Evolutionary conservation across 2,113 vertebrate species (phyloP).

Genomic region (Myiozetetes cayanensis): DNA sequence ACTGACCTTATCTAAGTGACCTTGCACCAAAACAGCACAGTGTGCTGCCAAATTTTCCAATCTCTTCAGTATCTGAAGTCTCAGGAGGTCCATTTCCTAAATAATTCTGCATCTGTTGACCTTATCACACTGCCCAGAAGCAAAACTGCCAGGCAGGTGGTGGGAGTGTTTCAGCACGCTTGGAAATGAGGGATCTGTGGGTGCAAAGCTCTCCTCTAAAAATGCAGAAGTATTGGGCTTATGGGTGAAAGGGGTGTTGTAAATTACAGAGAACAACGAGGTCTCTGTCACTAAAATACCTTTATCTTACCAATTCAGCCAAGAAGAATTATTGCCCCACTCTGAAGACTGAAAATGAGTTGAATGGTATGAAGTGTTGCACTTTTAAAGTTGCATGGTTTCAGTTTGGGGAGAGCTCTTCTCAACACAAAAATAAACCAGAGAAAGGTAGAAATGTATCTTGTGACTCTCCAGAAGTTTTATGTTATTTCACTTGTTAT

Average conservation of each 20-base stretch:
- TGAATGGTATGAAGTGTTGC: not conserved
- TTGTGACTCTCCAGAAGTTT: not conserved
- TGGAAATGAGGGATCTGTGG: not conserved
- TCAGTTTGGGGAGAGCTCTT: not conserved
- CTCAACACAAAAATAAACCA: not conserved
- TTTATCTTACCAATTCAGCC: not conserved
- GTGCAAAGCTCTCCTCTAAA: not conserved
- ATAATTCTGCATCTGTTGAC: slow-evolving; percentile 1
- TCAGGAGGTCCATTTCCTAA: slow-evolving; percentile 16
- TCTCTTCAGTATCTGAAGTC: slow-evolving; percentile 28
- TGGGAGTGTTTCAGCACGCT: not conserved
- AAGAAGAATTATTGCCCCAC: not conserved
- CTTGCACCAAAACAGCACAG: slow-evolving; percentile 56
- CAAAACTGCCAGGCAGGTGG: not conserved
- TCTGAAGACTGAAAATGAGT: not conserved
- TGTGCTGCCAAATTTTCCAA: slow-evolving; percentile 45
- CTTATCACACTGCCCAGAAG: not conserved
- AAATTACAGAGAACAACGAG: not conserved
- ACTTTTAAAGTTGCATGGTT: not conserved
- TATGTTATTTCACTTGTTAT: not conserved
- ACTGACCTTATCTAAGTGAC: slow-evolving; percentile 54
- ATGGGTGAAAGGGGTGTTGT: not conserved
- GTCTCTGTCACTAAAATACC: not conserved
- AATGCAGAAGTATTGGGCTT: not conserved
- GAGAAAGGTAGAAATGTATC: not conserved